Percentiles rank a stretch among this genome's conserved stretches.
These are phyloP conservation scores for Anabacerthia variegaticeps DNA, from an alignment of 2,797 vertebrate species.

Conservation along the genomic window DNA sequence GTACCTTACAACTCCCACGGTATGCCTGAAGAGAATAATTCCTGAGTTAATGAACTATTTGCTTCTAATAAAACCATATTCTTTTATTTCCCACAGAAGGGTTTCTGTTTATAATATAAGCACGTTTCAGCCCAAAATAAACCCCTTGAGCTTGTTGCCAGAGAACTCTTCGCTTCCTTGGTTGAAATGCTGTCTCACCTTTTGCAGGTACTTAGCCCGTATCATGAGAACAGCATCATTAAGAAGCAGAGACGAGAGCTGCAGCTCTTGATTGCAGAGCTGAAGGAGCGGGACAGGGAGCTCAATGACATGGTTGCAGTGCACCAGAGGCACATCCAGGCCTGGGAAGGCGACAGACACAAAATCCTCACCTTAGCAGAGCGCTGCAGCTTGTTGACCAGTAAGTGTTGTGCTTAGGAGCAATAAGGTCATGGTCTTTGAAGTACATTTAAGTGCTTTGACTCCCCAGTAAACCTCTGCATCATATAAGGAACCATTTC, in stretches of 20 bases:
- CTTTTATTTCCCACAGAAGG: too few species aligned
- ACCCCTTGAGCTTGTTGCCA: not conserved
- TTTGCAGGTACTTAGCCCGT: conserved; percentile 61
- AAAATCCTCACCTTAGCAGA: conserved; percentile 81
- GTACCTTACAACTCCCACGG: too few species aligned
- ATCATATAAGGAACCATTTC: not conserved
- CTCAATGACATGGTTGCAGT: conserved; percentile 84
- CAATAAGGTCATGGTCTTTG: rapidly evolving
- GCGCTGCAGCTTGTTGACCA: conserved; percentile 78
- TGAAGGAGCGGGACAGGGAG: conserved; percentile 86
- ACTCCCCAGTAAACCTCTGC: not conserved
- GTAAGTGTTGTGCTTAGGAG: conserved; percentile 66
- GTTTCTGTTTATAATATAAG: not conserved
- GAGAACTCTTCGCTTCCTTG: not conserved
- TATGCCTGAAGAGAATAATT: too few species aligned
- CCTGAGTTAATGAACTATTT: too few species aligned
- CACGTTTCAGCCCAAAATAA: not conserved
- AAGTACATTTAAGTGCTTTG: not conserved
- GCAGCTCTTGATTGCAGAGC: conserved; percentile 84
- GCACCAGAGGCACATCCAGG: conserved; percentile 82
- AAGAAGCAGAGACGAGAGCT: conserved; percentile 86
- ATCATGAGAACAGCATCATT: conserved; percentile 74
- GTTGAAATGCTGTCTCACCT: not conserved
- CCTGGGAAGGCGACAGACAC: conserved; percentile 87
- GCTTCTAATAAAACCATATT: too few species aligned